A percentile compares a stretch with the other conserved stretches of the same genome.
These are phyloP conservation scores for Xiphophorus hellerii DNA, from an alignment of 2,113 vertebrate species.

Conservation along the genomic window DNA sequence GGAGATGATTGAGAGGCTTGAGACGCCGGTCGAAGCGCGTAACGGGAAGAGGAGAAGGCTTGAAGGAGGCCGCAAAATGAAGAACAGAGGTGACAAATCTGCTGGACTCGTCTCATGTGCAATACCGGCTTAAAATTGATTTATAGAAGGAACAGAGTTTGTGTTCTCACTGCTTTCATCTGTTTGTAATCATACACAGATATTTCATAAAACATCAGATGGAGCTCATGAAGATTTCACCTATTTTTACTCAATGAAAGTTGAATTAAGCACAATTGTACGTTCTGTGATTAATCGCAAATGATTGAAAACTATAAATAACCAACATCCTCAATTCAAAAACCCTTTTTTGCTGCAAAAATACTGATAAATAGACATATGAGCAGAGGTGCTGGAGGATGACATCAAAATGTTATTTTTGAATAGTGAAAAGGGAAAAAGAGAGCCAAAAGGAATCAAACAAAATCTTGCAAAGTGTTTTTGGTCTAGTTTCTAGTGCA, in stretches of 20 bases:
- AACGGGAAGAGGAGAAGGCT: constrained; percentile 42
- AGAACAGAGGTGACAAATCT: constrained; percentile 28
- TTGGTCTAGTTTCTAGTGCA: no score
- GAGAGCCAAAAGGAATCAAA: no score
- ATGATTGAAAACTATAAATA: no score
- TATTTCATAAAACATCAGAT: background rate
- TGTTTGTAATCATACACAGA: background rate
- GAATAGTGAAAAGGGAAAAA: no score
- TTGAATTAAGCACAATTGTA: no score
- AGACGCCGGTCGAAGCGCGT: constrained; percentile 55
- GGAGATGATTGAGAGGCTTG: constrained; percentile 53
- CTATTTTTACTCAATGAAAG: background rate
- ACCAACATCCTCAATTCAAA: no score
- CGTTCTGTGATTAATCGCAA: no score
- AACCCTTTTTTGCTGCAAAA: no score
- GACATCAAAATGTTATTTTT: no score
- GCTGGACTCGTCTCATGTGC: background rate
- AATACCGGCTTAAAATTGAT: background rate
- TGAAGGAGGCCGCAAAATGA: background rate
- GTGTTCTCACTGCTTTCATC: background rate
- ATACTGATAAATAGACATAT: no score
- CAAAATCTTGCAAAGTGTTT: no score
- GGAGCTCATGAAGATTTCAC: background rate
- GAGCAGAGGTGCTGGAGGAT: no score
- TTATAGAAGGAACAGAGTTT: background rate